A percentile compares a stretch with the other conserved stretches of the same genome.
Evolutionary conservation across 1,140 invertebrate genomes (phyloP).

Genomic region (Bombus huntii): DNA sequence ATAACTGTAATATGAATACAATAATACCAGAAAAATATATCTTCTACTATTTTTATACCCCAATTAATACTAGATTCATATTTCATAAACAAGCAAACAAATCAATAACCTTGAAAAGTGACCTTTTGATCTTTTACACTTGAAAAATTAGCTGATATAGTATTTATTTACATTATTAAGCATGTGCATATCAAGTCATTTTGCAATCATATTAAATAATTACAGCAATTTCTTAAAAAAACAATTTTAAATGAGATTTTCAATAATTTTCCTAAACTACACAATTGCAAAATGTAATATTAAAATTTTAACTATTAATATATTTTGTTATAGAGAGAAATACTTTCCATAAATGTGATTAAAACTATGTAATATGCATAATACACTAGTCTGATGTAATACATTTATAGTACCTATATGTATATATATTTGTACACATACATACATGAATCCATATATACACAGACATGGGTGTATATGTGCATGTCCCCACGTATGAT

Average conservation of each 20-base stretch:
- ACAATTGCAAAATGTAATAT: background rate
- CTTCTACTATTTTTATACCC: background rate
- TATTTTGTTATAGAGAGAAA: background rate
- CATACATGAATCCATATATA: slow-evolving; percentile 1
- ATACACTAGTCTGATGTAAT: slow-evolving; percentile 50
- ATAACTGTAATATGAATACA: background rate
- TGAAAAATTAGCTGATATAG: background rate
- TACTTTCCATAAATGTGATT: slow-evolving; percentile 26
- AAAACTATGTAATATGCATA: slow-evolving; percentile 30
- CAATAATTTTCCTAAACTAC: background rate
- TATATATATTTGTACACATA: slow-evolving; percentile 21
- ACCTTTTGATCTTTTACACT: slow-evolving; percentile 13
- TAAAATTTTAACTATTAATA: background rate
- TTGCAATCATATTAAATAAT: background rate
- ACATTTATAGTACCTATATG: slow-evolving; percentile 44
- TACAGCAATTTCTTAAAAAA: background rate
- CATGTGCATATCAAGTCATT: background rate
- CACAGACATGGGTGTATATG: background rate
- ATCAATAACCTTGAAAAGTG: slow-evolving; percentile 27
- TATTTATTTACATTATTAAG: slow-evolving; percentile 7
- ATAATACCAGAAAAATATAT: background rate
- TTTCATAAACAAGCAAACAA: slow-evolving; percentile 4
- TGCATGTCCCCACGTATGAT: slow-evolving; percentile 26
- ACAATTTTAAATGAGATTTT: background rate
- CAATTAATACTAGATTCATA: background rate